Base-by-base conservation (phyloP, 2,797 vertebrate species). In the Macrochelys suwanniensis region DNA sequence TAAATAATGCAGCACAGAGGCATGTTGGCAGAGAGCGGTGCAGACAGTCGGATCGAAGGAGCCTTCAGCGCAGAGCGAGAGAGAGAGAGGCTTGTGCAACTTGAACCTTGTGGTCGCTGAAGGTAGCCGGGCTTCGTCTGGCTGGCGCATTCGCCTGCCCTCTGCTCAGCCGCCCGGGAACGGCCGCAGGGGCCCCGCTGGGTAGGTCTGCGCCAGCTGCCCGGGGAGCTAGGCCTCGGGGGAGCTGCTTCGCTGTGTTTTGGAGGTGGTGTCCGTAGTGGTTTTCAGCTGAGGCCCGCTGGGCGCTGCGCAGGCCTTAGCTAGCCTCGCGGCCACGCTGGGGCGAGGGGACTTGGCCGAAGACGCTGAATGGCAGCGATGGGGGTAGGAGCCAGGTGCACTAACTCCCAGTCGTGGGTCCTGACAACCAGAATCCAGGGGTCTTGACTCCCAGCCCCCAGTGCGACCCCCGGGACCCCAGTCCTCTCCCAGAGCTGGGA, bases 1-100 rank as follows among this genome's bases (percentile, higher is more conserved):
- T 98, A 98, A 98, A 98, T 98, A 97, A 98, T 98, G 97, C 97
- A 97, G 97, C 91, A 54, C 84, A 74, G 28, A 91, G 96, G 96
- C 83, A 81, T 7, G 86, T 61, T 97, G 96, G 96, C 97, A 97
- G 85, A 26, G 76, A 12, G 65, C 93, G 89, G 4, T 71, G 61
- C 87, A 84, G 90, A 71, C 92, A 83, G 89, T 89, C 83, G 84
- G 93, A 68, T 94, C 88, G 77, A 87, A 92, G 93, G 88, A 89
- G 81, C 88, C 87, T 89, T 80, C 80, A 76, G 83, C 84, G 76
- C 81, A 82, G 59, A 88, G 74, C 82, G 92, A 49, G 56, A 26
- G 89, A 56, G 71, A 31, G 87, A 49, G 59, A 80, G 10, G 47
- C 28, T n/a, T 13, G 16, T 33, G n/a, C 80, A 88, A 37, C 65